Evolutionary conservation across 2,888 invertebrate species (phyloP), one percentile per base, ranked within the genome.

Genomic region (Drosophila vallismaia): DNA sequence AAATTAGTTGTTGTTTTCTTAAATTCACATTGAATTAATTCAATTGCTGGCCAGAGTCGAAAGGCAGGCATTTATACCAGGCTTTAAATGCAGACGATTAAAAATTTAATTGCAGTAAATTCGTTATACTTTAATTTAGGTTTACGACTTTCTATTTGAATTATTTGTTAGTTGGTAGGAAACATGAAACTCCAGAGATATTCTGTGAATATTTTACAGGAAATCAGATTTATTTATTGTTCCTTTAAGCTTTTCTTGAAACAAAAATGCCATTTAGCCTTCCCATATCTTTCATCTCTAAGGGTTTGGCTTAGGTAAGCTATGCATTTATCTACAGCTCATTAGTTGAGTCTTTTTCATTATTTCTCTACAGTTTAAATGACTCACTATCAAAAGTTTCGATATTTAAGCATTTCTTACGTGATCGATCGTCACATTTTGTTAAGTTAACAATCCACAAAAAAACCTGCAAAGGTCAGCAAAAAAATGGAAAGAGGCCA

Each of bases 11-110:
- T n/a, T 68, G 31, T 44, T 53, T 42, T 53, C 68, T 67, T 46
- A 52, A 67, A 52, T 52, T 52, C 64, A 68, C 64, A 67, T 64
- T 68, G 54, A 64, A 68, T 64, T 52, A 64, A 64, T 64, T 64
- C 64, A 64, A 64, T 64, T 64, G 64, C 68, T 36, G 52, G 12
- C 33, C 24, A 31, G 29, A 29, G 33, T 42, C 36, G 60, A 60
- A 60, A 59, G 60, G 36, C 59, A 9, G 14, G 67, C 66, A 24
- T 33, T 31, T 63, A 19, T 29, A 52, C 12, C 45, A 9, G 42
- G 24, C 29, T 45, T 38, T 46, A 64, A 68, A 36, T 64, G 12
- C 68, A 40, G 45, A 46, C 52, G 54, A n/a, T 64, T 64, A 52
- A 38, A 52, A 67, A 64, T 45, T 52, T 67, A 67, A 64, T 67